Evolutionary conservation across 2,113 vertebrate genomes (phyloP), one percentile per base, ranked within the genome.

Genomic region (Ariopsis seemanni): DNA sequence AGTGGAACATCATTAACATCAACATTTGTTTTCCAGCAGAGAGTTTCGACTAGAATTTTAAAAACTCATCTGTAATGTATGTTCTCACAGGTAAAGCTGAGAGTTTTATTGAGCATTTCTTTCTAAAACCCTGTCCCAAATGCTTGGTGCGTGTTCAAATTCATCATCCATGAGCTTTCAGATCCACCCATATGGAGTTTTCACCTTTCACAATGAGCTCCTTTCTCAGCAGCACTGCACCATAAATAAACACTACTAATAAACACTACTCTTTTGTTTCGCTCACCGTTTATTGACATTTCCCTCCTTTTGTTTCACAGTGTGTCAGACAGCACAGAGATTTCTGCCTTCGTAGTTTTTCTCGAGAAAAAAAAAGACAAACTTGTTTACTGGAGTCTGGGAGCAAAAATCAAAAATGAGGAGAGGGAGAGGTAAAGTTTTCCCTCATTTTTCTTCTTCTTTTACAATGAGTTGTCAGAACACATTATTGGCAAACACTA

Each of bases 371-470:
- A 57, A 57, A 48, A 25, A 5, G 20, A 7, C 52, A 25, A 69
- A 71, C 34, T n/a, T 71, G 62, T 86, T 71, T 71, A 67, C 58
- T 48, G 4, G 48, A 72, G 78, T 50, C 85, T 81, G 65, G 15
- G 27, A 42, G 85, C 52, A 77, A 85, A 74, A 86, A 79, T 79
- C 60, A 67, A 79, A 86, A 74, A 53, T 18, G 74, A 79, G 58
- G 22, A 58, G 78, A 60, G 2, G 30, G 58, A 60, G 85, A 42
- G 50, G 42, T 62, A 9, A 34, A 60, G 60, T 50, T 62, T 60
- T 12, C 62, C 42, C 17, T 86, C 78, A 79, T 78, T 79, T 83
- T 71, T 88, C n/a, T 83, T 53, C 74, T 25, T 83, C 63, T 65
- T 52, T 83, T 83, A 27, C 78, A 82, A 30, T 42, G 65, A 74